A percentile compares a stretch with the other conserved stretches of the same genome.
Evolutionary conservation across 2,797 vertebrate genomes (phyloP).

Genomic region (Manis pentadactyla): DNA sequence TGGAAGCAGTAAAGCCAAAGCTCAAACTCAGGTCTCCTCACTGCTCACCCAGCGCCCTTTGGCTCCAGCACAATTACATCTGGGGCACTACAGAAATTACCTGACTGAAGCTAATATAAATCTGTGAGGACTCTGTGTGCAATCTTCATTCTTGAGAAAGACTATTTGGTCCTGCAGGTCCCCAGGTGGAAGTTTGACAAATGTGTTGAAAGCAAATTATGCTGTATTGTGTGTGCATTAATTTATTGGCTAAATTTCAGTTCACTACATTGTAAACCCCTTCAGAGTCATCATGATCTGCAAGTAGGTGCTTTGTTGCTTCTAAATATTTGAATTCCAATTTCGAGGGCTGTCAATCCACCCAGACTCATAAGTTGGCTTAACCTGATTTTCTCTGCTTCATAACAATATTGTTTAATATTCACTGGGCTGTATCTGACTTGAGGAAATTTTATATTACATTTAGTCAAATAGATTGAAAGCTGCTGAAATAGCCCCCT

Average conservation of each 20-base stretch:
- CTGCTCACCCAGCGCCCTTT: neutral
- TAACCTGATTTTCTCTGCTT: conserved; percentile 77
- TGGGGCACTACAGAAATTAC: neutral
- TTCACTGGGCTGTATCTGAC: conserved; percentile 70
- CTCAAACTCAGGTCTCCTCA: neutral
- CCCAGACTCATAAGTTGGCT: conserved; percentile 53
- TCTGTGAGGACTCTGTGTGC: neutral
- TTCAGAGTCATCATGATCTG: conserved; percentile 51
- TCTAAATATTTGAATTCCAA: conserved; percentile 75
- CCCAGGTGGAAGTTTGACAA: conserved; percentile 40
- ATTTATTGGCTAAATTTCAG: conserved; percentile 63
- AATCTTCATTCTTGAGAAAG: conserved; percentile 30
- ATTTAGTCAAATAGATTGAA: conserved; percentile 80
- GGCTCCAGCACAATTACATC: neutral
- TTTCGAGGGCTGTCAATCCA: conserved; percentile 64
- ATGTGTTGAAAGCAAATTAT: conserved; percentile 61
- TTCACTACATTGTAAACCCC: conserved; percentile 34
- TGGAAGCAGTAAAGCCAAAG: no score
- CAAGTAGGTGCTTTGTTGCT: conserved; percentile 64
- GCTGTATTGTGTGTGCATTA: neutral
- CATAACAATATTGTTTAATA: conserved; percentile 74
- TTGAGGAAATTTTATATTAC: conserved; percentile 72
- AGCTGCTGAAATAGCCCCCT: conserved; percentile 49
- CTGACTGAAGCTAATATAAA: conserved; percentile 14
- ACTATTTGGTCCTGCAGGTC: neutral